These are phyloP conservation scores for Aegithalos caudatus DNA, from an alignment of 2,113 vertebrate species.

Conservation along the genomic window DNA sequence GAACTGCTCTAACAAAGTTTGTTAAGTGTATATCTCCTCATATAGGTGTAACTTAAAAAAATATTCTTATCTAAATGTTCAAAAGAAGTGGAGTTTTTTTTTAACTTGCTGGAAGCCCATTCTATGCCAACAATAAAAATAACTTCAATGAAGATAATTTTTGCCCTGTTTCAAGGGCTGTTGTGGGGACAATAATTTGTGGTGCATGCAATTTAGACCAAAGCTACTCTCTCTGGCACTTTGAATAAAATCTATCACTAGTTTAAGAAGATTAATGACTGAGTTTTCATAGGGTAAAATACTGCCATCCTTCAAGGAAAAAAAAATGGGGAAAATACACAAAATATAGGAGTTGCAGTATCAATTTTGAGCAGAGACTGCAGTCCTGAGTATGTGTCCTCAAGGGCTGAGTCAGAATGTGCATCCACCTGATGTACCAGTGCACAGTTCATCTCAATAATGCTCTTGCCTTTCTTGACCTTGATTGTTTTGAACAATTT, in stretches of 20 bases:
- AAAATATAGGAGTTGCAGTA: not conserved
- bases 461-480: not conserved
- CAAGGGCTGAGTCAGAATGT: not conserved
- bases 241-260: not conserved
- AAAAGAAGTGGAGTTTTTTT: not conserved
- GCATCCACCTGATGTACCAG: not conserved
- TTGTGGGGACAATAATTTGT: not conserved
- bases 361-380: not conserved
- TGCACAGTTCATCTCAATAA: not conserved
- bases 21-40: accelerated
- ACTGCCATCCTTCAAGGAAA: not conserved
- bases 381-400: not conserved
- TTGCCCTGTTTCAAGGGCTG: not conserved
- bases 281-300: not conserved
- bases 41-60: not conserved
- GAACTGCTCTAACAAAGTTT: not conserved
- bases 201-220: not conserved
- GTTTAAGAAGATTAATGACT: not conserved
- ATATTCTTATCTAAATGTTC: not conserved
- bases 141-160: not conserved
- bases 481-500: not conserved
- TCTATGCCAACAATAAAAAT: not conserved
- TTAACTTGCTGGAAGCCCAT: not conserved
- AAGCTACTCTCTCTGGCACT: not conserved
- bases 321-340: not conserved